Evolutionary conservation across 2,797 vertebrate species (phyloP).

Genomic region (Threskiornis aethiopicus): DNA sequence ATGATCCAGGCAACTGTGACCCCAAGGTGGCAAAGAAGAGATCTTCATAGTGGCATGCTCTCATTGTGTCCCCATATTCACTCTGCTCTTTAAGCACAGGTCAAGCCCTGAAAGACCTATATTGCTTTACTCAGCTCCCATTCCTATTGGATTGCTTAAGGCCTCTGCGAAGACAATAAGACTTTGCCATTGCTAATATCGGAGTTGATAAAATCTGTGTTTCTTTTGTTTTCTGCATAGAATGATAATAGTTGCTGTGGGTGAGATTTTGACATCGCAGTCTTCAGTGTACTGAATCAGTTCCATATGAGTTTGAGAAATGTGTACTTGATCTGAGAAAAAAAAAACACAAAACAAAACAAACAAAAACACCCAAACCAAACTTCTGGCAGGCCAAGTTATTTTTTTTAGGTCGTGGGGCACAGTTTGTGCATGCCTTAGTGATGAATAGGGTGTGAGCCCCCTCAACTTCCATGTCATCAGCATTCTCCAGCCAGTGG

Average conservation of each 20-base stretch:
- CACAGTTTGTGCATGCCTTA: background rate
- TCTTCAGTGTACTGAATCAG: background rate
- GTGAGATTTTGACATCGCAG: background rate
- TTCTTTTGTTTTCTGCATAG: background rate
- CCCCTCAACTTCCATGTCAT: background rate
- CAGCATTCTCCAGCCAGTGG: background rate
- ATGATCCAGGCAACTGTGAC: background rate
- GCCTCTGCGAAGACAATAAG: background rate
- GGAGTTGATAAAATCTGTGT: background rate
- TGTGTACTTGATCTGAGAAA: background rate
- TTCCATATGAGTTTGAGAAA: slow-evolving; percentile 19
- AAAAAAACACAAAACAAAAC: background rate
- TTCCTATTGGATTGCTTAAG: background rate
- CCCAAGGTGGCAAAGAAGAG: background rate
- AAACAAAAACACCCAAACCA: background rate
- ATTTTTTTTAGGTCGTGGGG: background rate
- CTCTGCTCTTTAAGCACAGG: background rate
- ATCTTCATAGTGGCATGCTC: fast-evolving
- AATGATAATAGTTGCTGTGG: background rate
- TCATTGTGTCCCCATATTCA: background rate
- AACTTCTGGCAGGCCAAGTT: background rate
- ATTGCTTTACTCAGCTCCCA: background rate
- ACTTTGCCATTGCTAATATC: background rate
- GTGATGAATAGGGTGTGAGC: background rate
- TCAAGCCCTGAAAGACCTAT: background rate